Percentiles rank a stretch among this genome's conserved stretches.
phyloP scores from a whole-genome alignment of 1,140 invertebrate species.

The Cherax destructor region DNA sequence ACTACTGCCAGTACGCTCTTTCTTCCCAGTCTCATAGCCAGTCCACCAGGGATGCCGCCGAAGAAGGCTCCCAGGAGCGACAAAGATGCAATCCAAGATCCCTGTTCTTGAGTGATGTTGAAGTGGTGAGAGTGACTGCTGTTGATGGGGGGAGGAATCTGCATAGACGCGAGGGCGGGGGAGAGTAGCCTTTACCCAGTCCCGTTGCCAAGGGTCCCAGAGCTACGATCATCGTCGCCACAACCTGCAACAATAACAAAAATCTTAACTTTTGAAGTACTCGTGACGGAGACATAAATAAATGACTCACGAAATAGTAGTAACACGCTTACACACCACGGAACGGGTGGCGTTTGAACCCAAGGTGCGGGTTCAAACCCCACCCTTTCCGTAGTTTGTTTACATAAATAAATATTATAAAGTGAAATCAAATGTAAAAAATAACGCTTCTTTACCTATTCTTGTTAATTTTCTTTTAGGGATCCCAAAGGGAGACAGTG shows the following conservation, averaged over 20 bases:
- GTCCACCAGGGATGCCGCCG: slow-evolving; percentile 84
- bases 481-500: too few species aligned
- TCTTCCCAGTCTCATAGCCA: slow-evolving; percentile 84
- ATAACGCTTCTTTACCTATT: too few species aligned
- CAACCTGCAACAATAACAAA: slow-evolving; percentile 78
- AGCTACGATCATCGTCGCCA: slow-evolving; percentile 87
- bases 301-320: too few species aligned
- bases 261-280: not conserved
- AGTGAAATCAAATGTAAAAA: too few species aligned
- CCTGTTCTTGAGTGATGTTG: slow-evolving; percentile 83
- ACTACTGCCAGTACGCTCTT: slow-evolving; percentile 82
- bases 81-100: slow-evolving; percentile 88
- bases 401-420: too few species aligned
- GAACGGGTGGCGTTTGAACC: too few species aligned
- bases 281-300: too few species aligned
- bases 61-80: slow-evolving; percentile 87
- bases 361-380: too few species aligned
- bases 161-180: slow-evolving; percentile 87
- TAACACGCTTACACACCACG: too few species aligned
- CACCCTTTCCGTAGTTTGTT: too few species aligned
- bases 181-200: slow-evolving; percentile 89
- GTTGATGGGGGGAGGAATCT: slow-evolving; percentile 77
- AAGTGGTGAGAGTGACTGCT: slow-evolving; percentile 72
- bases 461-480: too few species aligned
- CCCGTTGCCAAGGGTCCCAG: slow-evolving; percentile 88